These are phyloP conservation scores for Smutsia temminckii DNA, from an alignment of 2,797 vertebrate species.

Conservation along the genomic window DNA sequence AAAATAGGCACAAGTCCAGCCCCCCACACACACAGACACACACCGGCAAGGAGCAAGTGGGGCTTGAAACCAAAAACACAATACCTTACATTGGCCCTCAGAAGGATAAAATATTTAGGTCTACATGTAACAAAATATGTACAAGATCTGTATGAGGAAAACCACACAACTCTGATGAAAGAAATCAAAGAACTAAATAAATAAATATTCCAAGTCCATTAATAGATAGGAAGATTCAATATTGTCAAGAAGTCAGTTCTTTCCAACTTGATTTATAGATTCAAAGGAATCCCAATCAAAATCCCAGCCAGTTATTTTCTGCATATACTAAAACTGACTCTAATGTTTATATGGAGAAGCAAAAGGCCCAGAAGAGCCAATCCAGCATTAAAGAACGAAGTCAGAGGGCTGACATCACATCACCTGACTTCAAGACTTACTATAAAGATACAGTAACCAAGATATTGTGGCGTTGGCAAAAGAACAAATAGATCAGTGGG, in stretches of 20 bases:
- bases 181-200: neutral
- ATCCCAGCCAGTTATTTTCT: neutral
- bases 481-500: neutral
- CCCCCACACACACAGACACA: neutral
- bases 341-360: neutral
- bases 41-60: neutral
- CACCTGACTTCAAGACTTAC: neutral
- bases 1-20: neutral
- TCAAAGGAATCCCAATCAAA: neutral
- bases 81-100: neutral
- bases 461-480: neutral
- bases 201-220: neutral
- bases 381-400: neutral
- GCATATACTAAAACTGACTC: neutral
- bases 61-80: conserved; percentile 15
- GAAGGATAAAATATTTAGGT: neutral
- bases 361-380: neutral
- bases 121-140: neutral
- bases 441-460: neutral
- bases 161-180: neutral
- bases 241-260: conserved; percentile 9
- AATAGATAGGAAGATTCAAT: neutral
- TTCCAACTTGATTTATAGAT: neutral
- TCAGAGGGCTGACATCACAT: neutral
- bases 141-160: neutral